A percentile compares a stretch with the other conserved stretches of the same genome.
These are phyloP conservation scores for Formica selysi DNA, from an alignment of 1,140 invertebrate species.

Conservation along the genomic window DNA sequence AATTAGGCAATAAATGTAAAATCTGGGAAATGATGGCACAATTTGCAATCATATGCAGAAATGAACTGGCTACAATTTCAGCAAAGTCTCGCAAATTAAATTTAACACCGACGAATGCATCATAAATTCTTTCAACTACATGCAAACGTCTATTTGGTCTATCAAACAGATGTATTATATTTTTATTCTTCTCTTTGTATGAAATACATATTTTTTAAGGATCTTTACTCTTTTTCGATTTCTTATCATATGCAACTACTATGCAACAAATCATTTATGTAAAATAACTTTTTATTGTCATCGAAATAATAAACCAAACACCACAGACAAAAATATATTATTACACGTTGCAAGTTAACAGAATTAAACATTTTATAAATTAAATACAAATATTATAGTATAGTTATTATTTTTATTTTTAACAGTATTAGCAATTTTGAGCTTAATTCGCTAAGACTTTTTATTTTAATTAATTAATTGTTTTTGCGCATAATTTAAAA, in stretches of 20 bases:
- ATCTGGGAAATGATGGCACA: constrained; percentile 19
- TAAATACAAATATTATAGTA: neutral
- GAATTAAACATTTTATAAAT: neutral
- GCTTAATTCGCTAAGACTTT: neutral
- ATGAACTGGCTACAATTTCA: constrained; percentile 29
- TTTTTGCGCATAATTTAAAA: no score
- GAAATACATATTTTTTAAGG: constrained; percentile 32
- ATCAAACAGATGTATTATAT: constrained; percentile 28
- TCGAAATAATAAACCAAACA: neutral
- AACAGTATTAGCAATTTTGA: no score
- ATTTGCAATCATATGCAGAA: constrained; percentile 30
- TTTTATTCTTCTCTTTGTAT: neutral
- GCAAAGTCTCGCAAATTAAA: constrained; percentile 48
- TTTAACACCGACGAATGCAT: constrained; percentile 44
- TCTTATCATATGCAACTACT: neutral
- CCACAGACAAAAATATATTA: neutral
- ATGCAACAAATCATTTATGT: neutral
- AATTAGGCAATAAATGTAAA: neutral
- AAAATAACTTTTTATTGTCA: constrained; percentile 20
- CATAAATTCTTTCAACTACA: constrained; percentile 23
- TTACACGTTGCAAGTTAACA: neutral
- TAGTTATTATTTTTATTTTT: constrained; percentile 22
- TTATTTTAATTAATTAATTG: neutral
- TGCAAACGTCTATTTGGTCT: constrained; percentile 13
- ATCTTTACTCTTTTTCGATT: neutral